phyloP scores from a whole-genome alignment of 2,888 invertebrate species.

The Lithophane semibrunnea region DNA sequence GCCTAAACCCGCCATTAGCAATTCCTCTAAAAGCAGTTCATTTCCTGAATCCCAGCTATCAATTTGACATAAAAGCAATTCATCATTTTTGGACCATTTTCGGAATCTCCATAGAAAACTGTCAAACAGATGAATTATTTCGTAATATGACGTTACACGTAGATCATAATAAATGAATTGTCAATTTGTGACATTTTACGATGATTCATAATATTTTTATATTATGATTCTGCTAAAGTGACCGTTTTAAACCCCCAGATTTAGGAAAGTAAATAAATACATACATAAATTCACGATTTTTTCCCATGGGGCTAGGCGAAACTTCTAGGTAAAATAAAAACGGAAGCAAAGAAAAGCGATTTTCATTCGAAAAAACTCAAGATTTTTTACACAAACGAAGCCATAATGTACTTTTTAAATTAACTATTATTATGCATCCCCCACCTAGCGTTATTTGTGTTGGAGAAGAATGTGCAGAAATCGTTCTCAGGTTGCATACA shows the following conservation, averaged over 20 bases:
- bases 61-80: too few species aligned
- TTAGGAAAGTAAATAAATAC: not conserved
- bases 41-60: too few species aligned
- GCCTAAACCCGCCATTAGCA: too few species aligned
- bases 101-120: too few species aligned
- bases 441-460: slow-evolving; percentile 28
- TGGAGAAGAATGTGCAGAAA: slow-evolving; percentile 38
- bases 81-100: too few species aligned
- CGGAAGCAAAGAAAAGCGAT: not conserved
- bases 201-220: too few species aligned
- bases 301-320: not conserved
- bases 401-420: not conserved
- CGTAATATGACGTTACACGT: too few species aligned
- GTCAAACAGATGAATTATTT: too few species aligned
- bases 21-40: too few species aligned
- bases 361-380: not conserved
- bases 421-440: slow-evolving; percentile 24
- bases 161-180: too few species aligned
- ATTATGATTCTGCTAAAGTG: too few species aligned
- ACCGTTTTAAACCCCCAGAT: not conserved
- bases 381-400: not conserved
- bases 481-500: slow-evolving; percentile 33
- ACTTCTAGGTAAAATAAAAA: not conserved
- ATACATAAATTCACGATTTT: not conserved
- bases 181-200: too few species aligned